A percentile compares a stretch with the other conserved stretches of the same genome.
Evolutionary conservation across 2,888 invertebrate genomes (phyloP).

Genomic region (Ganaspis brasiliensis): DNA sequence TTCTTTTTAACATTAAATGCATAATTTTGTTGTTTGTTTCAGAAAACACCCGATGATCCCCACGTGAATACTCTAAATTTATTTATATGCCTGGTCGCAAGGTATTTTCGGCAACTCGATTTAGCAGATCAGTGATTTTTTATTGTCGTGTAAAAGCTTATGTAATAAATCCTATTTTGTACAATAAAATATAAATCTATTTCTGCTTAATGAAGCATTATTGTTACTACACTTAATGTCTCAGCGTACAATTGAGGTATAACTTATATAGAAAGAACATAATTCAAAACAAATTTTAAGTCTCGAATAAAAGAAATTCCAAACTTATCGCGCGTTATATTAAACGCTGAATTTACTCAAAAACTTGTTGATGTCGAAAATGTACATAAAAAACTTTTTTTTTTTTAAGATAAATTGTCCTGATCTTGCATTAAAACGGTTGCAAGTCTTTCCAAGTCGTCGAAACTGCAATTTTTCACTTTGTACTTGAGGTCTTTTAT

Average conservation of each 20-base stretch:
- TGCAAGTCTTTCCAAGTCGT: constrained; percentile 84
- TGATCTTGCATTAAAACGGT: constrained; percentile 86
- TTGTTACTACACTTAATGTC: constrained; percentile 27
- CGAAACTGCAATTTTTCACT: constrained; percentile 83
- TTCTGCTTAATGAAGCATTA: background rate
- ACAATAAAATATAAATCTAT: constrained; percentile 43
- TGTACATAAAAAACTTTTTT: constrained; percentile 48
- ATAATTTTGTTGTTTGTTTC: constrained; percentile 47
- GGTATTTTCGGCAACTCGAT: constrained; percentile 89
- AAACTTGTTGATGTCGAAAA: constrained; percentile 24
- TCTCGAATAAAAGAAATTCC: background rate
- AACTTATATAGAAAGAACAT: constrained; percentile 1
- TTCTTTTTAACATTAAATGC: background rate
- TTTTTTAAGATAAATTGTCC: constrained; percentile 84
- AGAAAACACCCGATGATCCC: constrained; percentile 58
- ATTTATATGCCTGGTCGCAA: constrained; percentile 88
- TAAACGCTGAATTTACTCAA: constrained; percentile 22
- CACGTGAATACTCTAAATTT: constrained; percentile 85
- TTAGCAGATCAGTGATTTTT: constrained; percentile 83
- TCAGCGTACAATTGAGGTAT: background rate
- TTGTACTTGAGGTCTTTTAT: constrained; percentile 83
- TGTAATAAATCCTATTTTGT: constrained; percentile 36
- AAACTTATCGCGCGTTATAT: background rate
- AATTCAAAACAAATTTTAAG: background rate
- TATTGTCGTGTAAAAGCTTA: constrained; percentile 41